phyloP scores from a whole-genome alignment of 2,888 invertebrate genomes.

The Ophion obscuratus region DNA sequence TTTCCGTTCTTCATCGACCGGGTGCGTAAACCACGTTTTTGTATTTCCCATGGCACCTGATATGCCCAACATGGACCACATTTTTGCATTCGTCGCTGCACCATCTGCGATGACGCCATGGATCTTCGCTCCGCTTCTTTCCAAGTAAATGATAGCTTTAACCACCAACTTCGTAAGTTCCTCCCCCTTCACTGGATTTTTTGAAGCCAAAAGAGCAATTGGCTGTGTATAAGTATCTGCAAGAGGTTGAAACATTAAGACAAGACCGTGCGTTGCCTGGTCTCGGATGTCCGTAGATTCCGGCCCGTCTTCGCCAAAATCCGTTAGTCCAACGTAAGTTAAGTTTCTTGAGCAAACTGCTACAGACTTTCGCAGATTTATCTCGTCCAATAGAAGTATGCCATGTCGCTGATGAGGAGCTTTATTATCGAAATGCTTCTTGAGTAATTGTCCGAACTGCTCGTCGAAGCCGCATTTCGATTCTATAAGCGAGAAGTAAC shows the following conservation, averaged over 20 bases:
- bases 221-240: not conserved
- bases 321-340: not conserved
- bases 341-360: slow-evolving; percentile 1
- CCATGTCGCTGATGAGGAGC: not conserved
- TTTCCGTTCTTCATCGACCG: slow-evolving; percentile 58
- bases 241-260: slow-evolving; percentile 2
- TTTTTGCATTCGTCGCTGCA: slow-evolving; percentile 48
- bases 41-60: slow-evolving; percentile 43
- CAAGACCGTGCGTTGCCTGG: slow-evolving; percentile 1
- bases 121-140: not conserved
- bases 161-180: not conserved
- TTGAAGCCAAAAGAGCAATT: not conserved
- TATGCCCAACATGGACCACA: slow-evolving; percentile 60
- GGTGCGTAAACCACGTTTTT: slow-evolving; percentile 63
- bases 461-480: no score
- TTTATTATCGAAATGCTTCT: slow-evolving; percentile 1
- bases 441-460: not conserved
- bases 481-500: no score
- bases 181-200: not conserved
- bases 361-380: not conserved
- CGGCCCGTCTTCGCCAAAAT: slow-evolving; percentile 2
- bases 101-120: not conserved
- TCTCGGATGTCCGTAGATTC: not conserved
- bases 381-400: not conserved
- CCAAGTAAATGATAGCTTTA: not conserved